Evolutionary conservation across 1,140 invertebrate genomes (phyloP).

Genomic region (Drusus annulatus): DNA sequence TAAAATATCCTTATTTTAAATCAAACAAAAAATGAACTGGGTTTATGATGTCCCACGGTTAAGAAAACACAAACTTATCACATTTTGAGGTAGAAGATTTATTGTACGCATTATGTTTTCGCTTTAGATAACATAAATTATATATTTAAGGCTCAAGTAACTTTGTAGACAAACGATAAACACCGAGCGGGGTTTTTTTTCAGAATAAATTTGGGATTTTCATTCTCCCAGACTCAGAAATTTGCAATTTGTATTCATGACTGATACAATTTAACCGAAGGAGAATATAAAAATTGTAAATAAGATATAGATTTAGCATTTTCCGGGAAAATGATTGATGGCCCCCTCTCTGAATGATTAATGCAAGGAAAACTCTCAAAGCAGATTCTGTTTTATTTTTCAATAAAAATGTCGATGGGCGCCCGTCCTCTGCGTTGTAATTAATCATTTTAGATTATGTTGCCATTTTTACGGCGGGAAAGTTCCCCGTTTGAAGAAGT

Average conservation of each 20-base stretch:
- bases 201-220: not conserved
- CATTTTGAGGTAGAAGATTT: no score
- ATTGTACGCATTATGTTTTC: no score
- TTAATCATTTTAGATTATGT: conserved; percentile 24
- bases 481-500: not conserved
- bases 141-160: not conserved
- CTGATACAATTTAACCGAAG: conserved; percentile 20
- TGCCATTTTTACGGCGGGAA: not conserved
- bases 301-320: conserved; percentile 29
- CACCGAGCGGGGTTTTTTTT: not conserved
- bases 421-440: not conserved
- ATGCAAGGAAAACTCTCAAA: conserved; percentile 15
- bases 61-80: no score
- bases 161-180: not conserved
- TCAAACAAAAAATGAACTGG: no score
- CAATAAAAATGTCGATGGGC: conserved; percentile 31
- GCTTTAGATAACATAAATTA: no score
- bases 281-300: conserved; percentile 29
- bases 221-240: not conserved
- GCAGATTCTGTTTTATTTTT: conserved; percentile 36
- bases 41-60: no score
- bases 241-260: conserved; percentile 28
- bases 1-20: no score
- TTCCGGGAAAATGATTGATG: conserved; percentile 17
- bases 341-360: conserved; percentile 19